A percentile compares a stretch with the other conserved stretches of the same genome.
Evolutionary conservation across 53 echinoderm and acorn worm genomes (phyloP).

Genomic region (Paracentrotus lividus): DNA sequence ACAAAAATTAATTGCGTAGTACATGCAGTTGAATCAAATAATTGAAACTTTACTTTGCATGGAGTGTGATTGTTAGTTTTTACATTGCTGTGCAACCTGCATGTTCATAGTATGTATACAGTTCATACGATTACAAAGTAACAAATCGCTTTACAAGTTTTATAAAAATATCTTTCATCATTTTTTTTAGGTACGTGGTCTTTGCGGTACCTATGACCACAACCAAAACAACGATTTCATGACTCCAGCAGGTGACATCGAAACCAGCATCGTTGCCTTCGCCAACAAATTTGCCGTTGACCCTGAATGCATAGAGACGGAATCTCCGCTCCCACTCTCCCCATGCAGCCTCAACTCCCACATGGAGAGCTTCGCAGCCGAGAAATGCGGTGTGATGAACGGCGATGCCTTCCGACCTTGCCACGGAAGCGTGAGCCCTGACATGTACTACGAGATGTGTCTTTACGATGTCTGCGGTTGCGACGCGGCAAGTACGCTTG

Average conservation of each 20-base stretch:
- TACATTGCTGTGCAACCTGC: too few relatives aligned
- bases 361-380: constrained; percentile 82
- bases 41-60: too few relatives aligned
- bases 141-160: too few relatives aligned
- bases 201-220: constrained; percentile 92
- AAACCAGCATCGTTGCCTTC: constrained; percentile 81
- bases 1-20: not conserved
- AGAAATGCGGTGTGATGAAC: constrained; percentile 87
- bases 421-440: constrained; percentile 85
- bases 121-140: too few relatives aligned
- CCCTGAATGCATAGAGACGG: constrained; percentile 78
- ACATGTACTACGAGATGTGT: constrained; percentile 88
- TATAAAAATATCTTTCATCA: not conserved
- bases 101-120: too few relatives aligned
- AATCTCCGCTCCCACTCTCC: constrained; percentile 66
- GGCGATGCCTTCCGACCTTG: constrained; percentile 81
- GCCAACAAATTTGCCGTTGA: constrained; percentile 84
- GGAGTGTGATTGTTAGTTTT: too few relatives aligned
- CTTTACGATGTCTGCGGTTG: constrained; percentile 92
- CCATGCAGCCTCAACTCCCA: constrained; percentile 88
- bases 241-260: constrained; percentile 91
- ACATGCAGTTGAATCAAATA: not conserved
- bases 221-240: constrained; percentile 95
- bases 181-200: constrained; percentile 82
- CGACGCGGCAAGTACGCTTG: constrained; percentile 69